Percentiles rank a stretch among this genome's conserved stretches.
These are phyloP conservation scores for Sinohyriopsis cumingii DNA, from an alignment of 2,888 invertebrate genomes.

Conservation along the genomic window DNA sequence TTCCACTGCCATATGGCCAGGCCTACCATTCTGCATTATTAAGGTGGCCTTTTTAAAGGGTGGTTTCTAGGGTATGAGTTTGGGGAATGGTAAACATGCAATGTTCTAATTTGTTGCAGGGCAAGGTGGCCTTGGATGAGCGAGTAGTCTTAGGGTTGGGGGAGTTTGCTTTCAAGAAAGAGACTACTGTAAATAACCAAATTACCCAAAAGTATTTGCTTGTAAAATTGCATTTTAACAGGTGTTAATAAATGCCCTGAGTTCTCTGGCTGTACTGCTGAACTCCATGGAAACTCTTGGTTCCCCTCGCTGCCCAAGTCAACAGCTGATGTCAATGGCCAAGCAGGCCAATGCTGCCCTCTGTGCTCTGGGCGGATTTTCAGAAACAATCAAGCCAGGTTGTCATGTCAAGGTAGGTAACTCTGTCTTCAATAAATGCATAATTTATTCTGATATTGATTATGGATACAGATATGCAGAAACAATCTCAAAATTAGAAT, in stretches of 20 bases:
- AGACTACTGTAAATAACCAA: no score
- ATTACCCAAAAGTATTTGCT: no score
- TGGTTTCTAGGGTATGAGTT: no score
- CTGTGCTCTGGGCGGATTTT: conserved; percentile 71
- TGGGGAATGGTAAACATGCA: no score
- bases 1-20: no score
- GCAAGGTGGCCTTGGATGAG: no score
- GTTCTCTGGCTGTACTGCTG: conserved; percentile 64
- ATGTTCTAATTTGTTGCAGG: no score
- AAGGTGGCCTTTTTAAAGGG: no score
- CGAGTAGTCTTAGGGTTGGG: no score
- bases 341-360: conserved; percentile 70
- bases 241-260: conserved; percentile 67
- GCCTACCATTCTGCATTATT: no score
- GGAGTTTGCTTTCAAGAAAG: no score
- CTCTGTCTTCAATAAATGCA: not conserved
- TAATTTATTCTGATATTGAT: not conserved
- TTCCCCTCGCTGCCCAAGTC: conserved; percentile 58
- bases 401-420: conserved; percentile 66
- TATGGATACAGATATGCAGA: not conserved
- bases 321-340: conserved; percentile 67
- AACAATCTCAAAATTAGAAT: no score
- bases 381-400: conserved; percentile 71
- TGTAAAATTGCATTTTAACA: conserved; percentile 20
- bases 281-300: conserved; percentile 63